Percentiles rank a stretch among this genome's conserved stretches.
phyloP scores from a whole-genome alignment of 2,888 invertebrate genomes.

The Agrilus cyanescens region DNA sequence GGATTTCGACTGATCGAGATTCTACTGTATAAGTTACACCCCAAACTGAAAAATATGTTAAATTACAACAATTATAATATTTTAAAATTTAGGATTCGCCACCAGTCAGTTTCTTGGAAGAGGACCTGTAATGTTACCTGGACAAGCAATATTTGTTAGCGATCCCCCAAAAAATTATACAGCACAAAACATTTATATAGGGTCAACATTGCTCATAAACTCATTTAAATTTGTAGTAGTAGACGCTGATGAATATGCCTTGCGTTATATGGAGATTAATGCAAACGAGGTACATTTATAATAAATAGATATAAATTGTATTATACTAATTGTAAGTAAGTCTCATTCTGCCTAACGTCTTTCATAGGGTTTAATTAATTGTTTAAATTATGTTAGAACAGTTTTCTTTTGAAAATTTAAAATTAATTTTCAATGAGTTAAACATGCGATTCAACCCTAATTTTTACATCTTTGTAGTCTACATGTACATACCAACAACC shows the following conservation, averaged over 20 bases:
- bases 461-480: too few relatives aligned
- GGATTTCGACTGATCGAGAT: too few relatives aligned
- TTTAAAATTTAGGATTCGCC: conserved; percentile 29
- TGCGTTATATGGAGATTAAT: conserved; percentile 77
- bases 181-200: conserved; percentile 74
- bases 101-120: conserved; percentile 54
- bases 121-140: conserved; percentile 57
- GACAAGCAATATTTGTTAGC: conserved; percentile 57
- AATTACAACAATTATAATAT: conserved; percentile 4
- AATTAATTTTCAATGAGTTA: too few relatives aligned
- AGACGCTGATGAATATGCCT: conserved; percentile 76
- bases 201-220: conserved; percentile 64
- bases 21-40: too few relatives aligned
- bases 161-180: conserved; percentile 64
- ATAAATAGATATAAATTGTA: too few relatives aligned
- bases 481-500: too few relatives aligned
- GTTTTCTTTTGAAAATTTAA: too few relatives aligned
- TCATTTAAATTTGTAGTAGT: conserved; percentile 66
- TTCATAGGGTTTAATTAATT: too few relatives aligned
- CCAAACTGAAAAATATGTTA: conserved; percentile 2
- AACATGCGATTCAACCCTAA: too few relatives aligned
- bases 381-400: too few relatives aligned
- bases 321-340: too few relatives aligned
- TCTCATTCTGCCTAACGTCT: too few relatives aligned
- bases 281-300: conserved; percentile 49